These are phyloP conservation scores for Botrylloides violaceus DNA, from an alignment of 23 tunicate species.

Conservation along the genomic window DNA sequence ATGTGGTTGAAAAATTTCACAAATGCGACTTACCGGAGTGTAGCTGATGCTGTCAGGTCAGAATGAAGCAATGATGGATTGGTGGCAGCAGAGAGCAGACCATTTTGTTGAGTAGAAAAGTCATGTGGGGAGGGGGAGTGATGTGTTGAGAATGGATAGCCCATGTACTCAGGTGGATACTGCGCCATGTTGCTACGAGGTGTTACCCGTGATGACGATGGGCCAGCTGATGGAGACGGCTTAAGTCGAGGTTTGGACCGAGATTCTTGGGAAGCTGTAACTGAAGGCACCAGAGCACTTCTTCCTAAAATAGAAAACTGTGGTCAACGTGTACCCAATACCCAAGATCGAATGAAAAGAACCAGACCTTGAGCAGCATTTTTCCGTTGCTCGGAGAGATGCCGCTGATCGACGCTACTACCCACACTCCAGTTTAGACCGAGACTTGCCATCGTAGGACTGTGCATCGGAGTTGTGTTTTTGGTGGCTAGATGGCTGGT, in stretches of 20 bases:
- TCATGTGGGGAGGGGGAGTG: slow-evolving; percentile 48
- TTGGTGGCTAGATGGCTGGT: not conserved
- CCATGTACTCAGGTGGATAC: slow-evolving; percentile 42
- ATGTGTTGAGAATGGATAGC: slow-evolving; percentile 61
- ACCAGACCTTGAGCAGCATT: slow-evolving; percentile 2
- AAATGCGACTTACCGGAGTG: slow-evolving; percentile 65
- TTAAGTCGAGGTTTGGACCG: slow-evolving; percentile 7
- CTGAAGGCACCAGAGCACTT: not conserved
- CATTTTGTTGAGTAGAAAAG: slow-evolving; percentile 64
- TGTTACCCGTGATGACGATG: not conserved
- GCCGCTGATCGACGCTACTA: not conserved
- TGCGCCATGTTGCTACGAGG: slow-evolving; percentile 9
- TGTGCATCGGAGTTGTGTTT: slow-evolving; percentile 16
- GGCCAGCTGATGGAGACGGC: slow-evolving; percentile 23
- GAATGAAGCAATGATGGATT: slow-evolving; percentile 49
- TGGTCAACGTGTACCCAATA: too few relatives aligned
- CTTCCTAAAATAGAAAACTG: too few relatives aligned
- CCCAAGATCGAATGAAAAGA: not conserved
- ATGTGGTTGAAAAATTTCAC: not conserved
- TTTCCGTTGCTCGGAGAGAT: not conserved
- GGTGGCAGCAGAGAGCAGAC: slow-evolving; percentile 61
- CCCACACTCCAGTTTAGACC: slow-evolving; percentile 48
- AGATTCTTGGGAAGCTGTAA: not conserved
- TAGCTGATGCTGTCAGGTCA: slow-evolving; percentile 78
- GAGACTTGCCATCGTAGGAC: slow-evolving; percentile 72